A percentile compares a stretch with the other conserved stretches of the same genome.
Evolutionary conservation across 2,113 vertebrate genomes (phyloP).

Genomic region (Proterorhinus semilunaris): DNA sequence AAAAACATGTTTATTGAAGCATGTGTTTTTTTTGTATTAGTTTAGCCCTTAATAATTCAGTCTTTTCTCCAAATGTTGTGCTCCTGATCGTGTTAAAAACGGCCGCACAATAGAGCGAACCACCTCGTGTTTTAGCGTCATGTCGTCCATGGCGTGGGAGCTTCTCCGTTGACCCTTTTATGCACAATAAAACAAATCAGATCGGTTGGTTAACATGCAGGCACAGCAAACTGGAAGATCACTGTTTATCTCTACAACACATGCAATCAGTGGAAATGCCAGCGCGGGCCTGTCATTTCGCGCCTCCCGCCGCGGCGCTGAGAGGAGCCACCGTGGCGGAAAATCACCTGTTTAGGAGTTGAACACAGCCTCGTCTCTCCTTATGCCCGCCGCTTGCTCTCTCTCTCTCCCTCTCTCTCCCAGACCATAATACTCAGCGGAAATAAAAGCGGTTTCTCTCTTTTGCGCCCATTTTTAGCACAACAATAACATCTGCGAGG

Average conservation of each 20-base stretch:
- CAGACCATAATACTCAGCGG: conserved; percentile 59
- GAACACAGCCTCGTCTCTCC: conserved; percentile 64
- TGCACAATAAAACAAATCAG: conserved; percentile 46
- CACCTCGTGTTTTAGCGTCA: neutral
- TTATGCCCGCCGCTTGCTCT: conserved; percentile 30
- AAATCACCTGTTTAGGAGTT: conserved; percentile 81
- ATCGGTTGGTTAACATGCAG: conserved; percentile 61
- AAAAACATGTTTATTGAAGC: neutral
- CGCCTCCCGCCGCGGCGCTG: conserved; percentile 68
- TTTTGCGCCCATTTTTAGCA: conserved; percentile 52
- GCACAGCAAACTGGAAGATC: conserved; percentile 68
- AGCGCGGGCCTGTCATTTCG: conserved; percentile 68
- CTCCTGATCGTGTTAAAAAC: too few relatives aligned
- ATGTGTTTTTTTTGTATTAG: too few relatives aligned
- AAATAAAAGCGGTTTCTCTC: conserved; percentile 40
- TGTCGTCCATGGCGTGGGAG: conserved; percentile 12
- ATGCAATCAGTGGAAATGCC: conserved; percentile 74
- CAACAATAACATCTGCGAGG: conserved; percentile 57
- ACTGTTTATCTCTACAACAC: conserved; percentile 74
- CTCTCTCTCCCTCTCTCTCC: conserved; percentile 37
- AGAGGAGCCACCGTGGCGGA: conserved; percentile 73
- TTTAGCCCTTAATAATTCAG: too few relatives aligned
- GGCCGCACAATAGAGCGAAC: neutral
- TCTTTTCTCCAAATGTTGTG: too few relatives aligned
- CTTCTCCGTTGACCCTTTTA: conserved; percentile 38